Evolutionary conservation across 2,888 invertebrate species (phyloP).

Genomic region (Eurois occulta): DNA sequence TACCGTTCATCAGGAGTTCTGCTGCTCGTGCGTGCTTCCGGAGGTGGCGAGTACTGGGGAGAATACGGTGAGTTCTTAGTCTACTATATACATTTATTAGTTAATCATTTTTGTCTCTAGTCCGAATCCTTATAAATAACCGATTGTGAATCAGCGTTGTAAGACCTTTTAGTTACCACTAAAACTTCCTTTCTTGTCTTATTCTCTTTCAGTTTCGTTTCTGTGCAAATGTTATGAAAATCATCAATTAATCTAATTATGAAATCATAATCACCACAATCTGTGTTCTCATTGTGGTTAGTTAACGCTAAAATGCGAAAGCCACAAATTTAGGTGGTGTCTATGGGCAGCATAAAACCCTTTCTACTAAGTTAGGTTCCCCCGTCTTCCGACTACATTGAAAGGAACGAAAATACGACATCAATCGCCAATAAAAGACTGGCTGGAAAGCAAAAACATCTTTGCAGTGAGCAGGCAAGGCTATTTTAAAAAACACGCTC

Average conservation of each 20-base stretch:
- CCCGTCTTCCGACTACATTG: not conserved
- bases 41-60: slow-evolving; percentile 97
- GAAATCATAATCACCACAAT: not conserved
- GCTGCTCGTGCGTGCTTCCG: slow-evolving; percentile 95
- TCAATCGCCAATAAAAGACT: not conserved
- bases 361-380: not conserved
- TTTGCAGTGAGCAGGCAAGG: not conserved
- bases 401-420: not conserved
- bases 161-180: not conserved
- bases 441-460: not conserved
- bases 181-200: not conserved
- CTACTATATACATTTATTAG: not conserved
- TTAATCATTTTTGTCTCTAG: not conserved
- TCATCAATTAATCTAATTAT: not conserved
- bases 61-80: slow-evolving; percentile 92
- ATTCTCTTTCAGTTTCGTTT: not conserved
- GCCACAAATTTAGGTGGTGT: not conserved
- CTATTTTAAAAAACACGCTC: not conserved
- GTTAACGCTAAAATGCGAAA: not conserved
- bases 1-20: slow-evolving; percentile 95
- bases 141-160: not conserved
- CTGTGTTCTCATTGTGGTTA: not conserved
- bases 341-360: not conserved
- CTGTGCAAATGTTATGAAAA: not conserved
- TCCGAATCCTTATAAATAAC: not conserved